phyloP scores from a whole-genome alignment of 2,888 invertebrate genomes.

The Andrena trimmerana region DNA sequence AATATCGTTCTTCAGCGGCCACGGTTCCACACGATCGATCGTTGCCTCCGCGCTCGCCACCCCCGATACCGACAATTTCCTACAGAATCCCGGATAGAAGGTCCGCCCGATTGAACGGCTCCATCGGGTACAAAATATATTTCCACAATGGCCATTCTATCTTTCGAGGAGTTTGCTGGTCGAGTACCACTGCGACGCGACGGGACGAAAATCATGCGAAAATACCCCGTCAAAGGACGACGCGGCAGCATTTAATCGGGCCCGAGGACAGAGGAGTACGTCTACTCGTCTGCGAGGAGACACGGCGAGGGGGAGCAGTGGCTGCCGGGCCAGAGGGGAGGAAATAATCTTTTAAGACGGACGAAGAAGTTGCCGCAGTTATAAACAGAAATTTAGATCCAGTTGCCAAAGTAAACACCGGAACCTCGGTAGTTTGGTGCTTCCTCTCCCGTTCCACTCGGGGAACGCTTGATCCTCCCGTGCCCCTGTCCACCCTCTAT shows the following conservation, averaged over 20 bases:
- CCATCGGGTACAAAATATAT: background rate
- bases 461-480: constrained; percentile 48
- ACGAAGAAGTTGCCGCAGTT: constrained; percentile 79
- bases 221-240: background rate
- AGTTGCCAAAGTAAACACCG: constrained; percentile 81
- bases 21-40: background rate
- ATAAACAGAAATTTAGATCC: constrained; percentile 83
- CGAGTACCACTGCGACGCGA: too few species aligned
- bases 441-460: constrained; percentile 47
- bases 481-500: background rate
- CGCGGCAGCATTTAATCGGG: constrained; percentile 1
- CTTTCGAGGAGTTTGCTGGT: background rate
- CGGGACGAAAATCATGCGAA: background rate
- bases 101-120: background rate
- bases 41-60: background rate
- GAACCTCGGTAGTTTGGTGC: constrained; percentile 54
- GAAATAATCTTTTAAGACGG: constrained; percentile 79
- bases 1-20: background rate
- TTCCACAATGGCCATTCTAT: background rate
- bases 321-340: constrained; percentile 41
- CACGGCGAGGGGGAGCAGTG: background rate
- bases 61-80: background rate
- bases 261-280: background rate
- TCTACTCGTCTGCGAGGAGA: background rate
- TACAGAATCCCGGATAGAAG: background rate